These are phyloP conservation scores for Oreochromis aureus DNA, from an alignment of 2,113 vertebrate species.

Conservation along the genomic window DNA sequence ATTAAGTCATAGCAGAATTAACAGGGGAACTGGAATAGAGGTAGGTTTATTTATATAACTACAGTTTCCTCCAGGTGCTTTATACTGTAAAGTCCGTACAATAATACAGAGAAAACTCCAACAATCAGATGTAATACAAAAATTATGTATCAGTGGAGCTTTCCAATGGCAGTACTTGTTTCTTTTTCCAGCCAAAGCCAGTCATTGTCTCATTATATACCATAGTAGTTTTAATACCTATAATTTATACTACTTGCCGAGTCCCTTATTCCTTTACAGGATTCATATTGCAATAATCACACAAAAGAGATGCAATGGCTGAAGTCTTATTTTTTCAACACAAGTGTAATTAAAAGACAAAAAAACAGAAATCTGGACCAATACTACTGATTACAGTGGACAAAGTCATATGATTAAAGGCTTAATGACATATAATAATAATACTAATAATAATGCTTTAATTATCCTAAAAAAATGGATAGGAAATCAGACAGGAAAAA, in stretches of 20 bases:
- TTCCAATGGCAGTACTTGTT: not conserved
- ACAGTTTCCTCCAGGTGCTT: not conserved
- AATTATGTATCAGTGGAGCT: not conserved
- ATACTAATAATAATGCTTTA: not conserved
- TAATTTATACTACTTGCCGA: not conserved
- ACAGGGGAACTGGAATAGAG: not conserved
- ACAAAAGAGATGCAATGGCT: not conserved
- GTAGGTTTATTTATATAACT: not conserved
- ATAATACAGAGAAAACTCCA: not conserved
- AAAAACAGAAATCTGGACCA: not conserved
- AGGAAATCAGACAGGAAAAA: not conserved
- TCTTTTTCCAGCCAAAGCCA: not conserved
- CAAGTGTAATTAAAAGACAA: not conserved
- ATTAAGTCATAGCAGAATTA: not conserved
- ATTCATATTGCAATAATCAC: not conserved
- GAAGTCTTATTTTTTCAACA: not conserved
- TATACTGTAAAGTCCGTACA: not conserved
- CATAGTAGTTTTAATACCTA: not conserved
- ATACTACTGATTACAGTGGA: not conserved
- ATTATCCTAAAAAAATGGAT: not conserved
- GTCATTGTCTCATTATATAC: not conserved
- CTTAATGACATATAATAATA: not conserved
- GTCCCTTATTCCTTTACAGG: not conserved
- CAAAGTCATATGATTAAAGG: not conserved
- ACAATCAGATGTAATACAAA: not conserved